These are phyloP conservation scores for Bugulina stolonifera DNA, from an alignment of 2,888 invertebrate species.

Conservation along the genomic window DNA sequence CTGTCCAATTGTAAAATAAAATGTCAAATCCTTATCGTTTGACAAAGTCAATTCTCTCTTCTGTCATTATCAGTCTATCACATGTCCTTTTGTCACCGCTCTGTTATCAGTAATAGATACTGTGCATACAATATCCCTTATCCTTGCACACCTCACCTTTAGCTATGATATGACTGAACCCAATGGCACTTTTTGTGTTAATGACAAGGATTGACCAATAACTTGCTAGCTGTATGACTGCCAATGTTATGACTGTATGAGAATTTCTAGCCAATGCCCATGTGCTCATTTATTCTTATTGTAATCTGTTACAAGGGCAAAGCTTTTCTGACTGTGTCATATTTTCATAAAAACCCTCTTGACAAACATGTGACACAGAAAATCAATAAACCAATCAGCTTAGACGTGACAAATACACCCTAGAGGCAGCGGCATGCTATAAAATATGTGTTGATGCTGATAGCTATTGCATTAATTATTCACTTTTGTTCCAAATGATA, in stretches of 20 bases:
- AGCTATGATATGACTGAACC: background rate
- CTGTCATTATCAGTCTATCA: background rate
- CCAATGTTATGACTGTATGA: slow-evolving; percentile 9
- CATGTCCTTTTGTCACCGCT: background rate
- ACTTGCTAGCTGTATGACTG: background rate
- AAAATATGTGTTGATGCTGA: background rate
- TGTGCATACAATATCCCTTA: background rate
- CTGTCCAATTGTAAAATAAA: slow-evolving; percentile 1
- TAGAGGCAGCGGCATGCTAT: background rate
- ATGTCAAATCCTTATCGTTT: background rate
- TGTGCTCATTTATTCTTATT: background rate
- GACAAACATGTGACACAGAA: slow-evolving; percentile 5
- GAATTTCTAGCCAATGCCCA: background rate
- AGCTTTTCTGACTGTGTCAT: background rate
- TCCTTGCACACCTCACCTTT: background rate
- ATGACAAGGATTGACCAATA: slow-evolving; percentile 25
- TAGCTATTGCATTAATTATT: too few relatives aligned
- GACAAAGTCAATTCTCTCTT: background rate
- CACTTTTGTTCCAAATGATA: too few relatives aligned
- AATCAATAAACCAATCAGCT: slow-evolving; percentile 20
- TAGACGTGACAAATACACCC: slow-evolving; percentile 21
- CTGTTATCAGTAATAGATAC: background rate
- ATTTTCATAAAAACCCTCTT: slow-evolving; percentile 9
- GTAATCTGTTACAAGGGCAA: background rate
- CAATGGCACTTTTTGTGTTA: background rate